Conservation (phyloP, 37 sponge, comb jelly and placozoan genomes). For the Geodia barretti region DNA sequence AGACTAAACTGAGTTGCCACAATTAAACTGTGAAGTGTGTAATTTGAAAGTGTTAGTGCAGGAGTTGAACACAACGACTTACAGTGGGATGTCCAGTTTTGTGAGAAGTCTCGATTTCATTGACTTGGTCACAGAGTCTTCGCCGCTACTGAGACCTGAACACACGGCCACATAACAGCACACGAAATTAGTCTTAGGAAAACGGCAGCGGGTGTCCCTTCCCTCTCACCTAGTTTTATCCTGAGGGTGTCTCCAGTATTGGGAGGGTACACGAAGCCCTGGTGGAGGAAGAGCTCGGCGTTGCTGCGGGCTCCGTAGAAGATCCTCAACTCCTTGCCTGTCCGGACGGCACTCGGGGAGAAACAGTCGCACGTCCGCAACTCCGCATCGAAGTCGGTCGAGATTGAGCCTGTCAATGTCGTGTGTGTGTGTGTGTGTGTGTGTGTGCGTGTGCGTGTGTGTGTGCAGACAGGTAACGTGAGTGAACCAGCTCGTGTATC, state of each 20-base stretch:
- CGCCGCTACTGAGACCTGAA: conserved; percentile 45
- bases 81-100: conserved; percentile 13
- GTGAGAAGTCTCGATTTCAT: conserved; percentile 11
- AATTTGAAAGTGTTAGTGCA: no score
- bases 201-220: no score
- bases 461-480: no score
- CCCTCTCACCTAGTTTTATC: conserved; percentile 54
- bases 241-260: conserved; percentile 50
- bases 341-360: conserved; percentile 7
- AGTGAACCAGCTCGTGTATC: no score
- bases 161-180: background rate
- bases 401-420: conserved; percentile 40
- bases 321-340: conserved; percentile 66
- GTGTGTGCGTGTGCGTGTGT: no score
- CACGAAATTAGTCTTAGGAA: no score
- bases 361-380: conserved; percentile 43
- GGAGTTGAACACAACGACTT: conserved; percentile 4
- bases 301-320: conserved; percentile 76
- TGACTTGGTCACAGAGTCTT: conserved; percentile 10
- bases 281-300: conserved; percentile 70
- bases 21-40: background rate
- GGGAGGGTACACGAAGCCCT: conserved; percentile 63
- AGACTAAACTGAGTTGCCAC: no score
- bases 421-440: no score
- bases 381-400: conserved; percentile 62